A percentile compares a stretch with the other conserved stretches of the same genome.
Conservation (phyloP, 2,113 vertebrate genomes). For the Argyrosomus japonicus region DNA sequence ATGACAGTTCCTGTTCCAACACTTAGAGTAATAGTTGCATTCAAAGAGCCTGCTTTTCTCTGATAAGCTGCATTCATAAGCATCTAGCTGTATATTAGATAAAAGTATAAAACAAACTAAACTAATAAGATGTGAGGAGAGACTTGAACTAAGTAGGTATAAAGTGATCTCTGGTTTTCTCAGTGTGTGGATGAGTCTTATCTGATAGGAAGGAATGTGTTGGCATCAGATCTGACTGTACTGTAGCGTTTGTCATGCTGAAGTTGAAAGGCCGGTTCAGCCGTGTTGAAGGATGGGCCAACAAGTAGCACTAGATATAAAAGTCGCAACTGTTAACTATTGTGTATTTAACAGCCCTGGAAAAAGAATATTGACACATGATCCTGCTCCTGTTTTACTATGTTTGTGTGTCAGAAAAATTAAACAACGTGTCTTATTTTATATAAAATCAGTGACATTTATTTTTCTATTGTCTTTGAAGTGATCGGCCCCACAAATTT, state of each 20-base stretch:
- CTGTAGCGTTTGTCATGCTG: background rate
- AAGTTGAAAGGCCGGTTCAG: conserved; percentile 16
- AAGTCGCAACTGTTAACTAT: too few species aligned
- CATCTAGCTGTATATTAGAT: background rate
- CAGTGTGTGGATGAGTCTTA: background rate
- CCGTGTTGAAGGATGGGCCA: background rate
- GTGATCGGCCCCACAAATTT: conserved; percentile 94
- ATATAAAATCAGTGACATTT: conserved; percentile 14
- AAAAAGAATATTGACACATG: background rate
- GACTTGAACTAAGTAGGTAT: background rate
- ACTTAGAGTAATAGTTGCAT: background rate
- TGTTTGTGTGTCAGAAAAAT: background rate
- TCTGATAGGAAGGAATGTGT: conserved; percentile 9
- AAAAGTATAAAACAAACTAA: background rate
- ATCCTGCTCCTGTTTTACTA: background rate
- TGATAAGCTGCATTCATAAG: background rate
- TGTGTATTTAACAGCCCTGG: too few species aligned
- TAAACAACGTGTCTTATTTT: background rate
- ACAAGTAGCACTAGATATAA: background rate
- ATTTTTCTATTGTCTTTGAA: conserved; percentile 60
- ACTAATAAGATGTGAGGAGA: background rate
- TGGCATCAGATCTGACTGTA: background rate
- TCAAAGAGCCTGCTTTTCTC: background rate
- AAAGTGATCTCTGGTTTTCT: background rate
- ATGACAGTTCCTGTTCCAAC: background rate